Percentiles rank a stretch among this genome's conserved stretches.
Conservation (phyloP, 2,113 vertebrate genomes). For the Sterna hirundo region DNA sequence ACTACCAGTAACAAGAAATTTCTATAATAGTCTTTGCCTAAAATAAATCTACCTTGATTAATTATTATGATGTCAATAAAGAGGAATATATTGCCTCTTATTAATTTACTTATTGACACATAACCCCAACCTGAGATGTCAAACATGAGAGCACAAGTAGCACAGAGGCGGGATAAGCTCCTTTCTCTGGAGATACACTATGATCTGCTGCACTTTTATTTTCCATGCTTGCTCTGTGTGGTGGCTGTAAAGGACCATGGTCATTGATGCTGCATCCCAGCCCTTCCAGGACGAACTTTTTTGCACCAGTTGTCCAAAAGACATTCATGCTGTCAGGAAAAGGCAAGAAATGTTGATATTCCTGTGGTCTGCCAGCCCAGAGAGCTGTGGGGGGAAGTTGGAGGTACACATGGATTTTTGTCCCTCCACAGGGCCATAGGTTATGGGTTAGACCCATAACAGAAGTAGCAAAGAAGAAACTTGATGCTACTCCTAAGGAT, state of each 20-base stretch:
- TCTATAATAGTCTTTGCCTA: not conserved
- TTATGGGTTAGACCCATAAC: not conserved
- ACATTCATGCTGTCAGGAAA: not conserved
- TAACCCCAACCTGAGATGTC: not conserved
- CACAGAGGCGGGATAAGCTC: not conserved
- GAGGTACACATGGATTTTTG: not conserved
- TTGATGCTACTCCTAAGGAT: not conserved
- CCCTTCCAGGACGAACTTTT: not conserved
- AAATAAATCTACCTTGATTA: not conserved
- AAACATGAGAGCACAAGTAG: not conserved
- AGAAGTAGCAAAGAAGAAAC: not conserved
- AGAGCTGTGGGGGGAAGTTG: not conserved
- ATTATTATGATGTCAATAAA: not conserved
- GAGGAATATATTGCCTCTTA: not conserved
- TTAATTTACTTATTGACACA: not conserved
- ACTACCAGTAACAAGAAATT: not conserved
- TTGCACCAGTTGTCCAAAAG: not conserved
- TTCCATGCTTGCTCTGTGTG: not conserved
- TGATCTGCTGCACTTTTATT: not conserved
- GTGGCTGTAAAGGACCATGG: not conserved
- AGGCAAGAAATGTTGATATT: not conserved
- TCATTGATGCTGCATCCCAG: not conserved
- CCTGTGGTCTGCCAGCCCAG: not conserved
- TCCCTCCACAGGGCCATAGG: fast-evolving
- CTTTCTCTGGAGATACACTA: not conserved